Conservation (phyloP, 2,113 vertebrate genomes). For the Zosterops japonicus region DNA sequence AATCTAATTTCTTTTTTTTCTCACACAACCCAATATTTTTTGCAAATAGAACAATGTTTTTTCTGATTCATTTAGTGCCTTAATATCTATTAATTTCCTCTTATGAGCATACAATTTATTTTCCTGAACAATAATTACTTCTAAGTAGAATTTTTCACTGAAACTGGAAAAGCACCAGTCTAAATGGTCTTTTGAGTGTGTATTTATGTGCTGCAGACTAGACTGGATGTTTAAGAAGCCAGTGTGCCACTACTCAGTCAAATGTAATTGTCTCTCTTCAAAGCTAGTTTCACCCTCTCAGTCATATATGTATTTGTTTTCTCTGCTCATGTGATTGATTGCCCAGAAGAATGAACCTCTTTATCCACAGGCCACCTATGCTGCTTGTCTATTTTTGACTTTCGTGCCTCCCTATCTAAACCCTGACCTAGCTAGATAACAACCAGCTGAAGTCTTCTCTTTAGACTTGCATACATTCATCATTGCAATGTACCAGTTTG, state of each 20-base stretch:
- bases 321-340: slow-evolving; percentile 29
- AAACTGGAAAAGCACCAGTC: neutral
- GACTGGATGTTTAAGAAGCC: neutral
- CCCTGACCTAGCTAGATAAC: slow-evolving; percentile 29
- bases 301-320: slow-evolving; percentile 29
- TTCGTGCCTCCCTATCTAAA: slow-evolving; percentile 7
- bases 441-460: neutral
- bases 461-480: neutral
- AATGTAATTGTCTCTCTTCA: neutral
- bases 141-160: neutral
- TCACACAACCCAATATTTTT: neutral
- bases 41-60: neutral
- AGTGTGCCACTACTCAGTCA: neutral
- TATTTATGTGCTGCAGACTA: neutral
- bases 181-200: neutral
- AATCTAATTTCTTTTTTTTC: neutral
- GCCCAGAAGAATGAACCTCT: slow-evolving; percentile 19
- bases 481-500: neutral
- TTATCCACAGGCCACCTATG: slow-evolving; percentile 50
- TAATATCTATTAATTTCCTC: neutral
- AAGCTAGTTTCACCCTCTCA: neutral
- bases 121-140: neutral
- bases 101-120: neutral
- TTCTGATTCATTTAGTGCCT: neutral
- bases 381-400: slow-evolving; percentile 14